Base-by-base conservation (phyloP, 1,140 invertebrate species). In the Drepana arcuata region DNA sequence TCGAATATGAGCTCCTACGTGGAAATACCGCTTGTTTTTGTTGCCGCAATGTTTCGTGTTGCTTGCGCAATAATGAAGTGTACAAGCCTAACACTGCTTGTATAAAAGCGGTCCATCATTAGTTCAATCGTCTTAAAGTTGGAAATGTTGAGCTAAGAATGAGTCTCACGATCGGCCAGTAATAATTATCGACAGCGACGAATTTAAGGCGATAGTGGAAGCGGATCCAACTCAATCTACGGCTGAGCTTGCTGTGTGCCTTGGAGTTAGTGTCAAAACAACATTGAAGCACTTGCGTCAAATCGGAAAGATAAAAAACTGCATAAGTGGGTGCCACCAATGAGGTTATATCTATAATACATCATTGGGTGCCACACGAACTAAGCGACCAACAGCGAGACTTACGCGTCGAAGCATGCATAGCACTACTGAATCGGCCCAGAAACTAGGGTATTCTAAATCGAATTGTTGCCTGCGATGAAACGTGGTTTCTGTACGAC, bases 251-350 rank as follows among this genome's bases (percentile, higher is more conserved):
- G 24, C 24, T 26, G 24, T 10, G 10, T 6, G 24, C 4, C 10
- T 4, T 25, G 13, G 16, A 29, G 16, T 25, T 18, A 43, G 14
- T 18, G 34, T 25, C 16, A 43, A 43, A 43, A 26, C 27, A 31
- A 28, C 32, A 24, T 36, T 36, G 18, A 26, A 31, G 9, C 33
- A 35, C 27, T 36, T 31, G 27, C 31, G 32, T 6, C 41, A 30
- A 36, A 36, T 31, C 14, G 21, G n/a, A 9, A 36, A 36, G 10
- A 4, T 43, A 26, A 36, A 27, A 36, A 25, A 13, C 21, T 15
- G 16, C 6, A 26, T n/a, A 26, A 2, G n/a, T 26, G 24, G 24
- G 24, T 26, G 10, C 24, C 24, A 2, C 24, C n/a, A n/a, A n/a
- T n/a, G n/a, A n/a, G n/a, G n/a, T n/a, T n/a, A n/a, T n/a, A n/a